Percentiles rank a stretch among this genome's conserved stretches.
These are phyloP conservation scores for Rhinopomastus cyanomelas DNA, from an alignment of 2,113 vertebrate species.

Conservation along the genomic window DNA sequence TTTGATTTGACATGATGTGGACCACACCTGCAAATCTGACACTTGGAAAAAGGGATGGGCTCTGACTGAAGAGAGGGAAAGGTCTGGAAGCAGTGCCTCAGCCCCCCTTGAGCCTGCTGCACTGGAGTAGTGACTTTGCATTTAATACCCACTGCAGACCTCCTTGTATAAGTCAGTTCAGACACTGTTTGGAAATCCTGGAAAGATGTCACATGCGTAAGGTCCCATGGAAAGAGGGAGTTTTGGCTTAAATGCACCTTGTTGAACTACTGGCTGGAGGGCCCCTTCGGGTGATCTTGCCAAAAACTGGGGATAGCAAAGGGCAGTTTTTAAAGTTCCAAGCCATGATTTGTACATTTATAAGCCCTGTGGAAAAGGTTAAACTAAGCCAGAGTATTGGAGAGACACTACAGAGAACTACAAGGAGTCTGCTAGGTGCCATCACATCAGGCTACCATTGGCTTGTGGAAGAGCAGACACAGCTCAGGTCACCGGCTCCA, in stretches of 20 bases:
- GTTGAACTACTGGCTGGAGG: neutral
- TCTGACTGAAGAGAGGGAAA: neutral
- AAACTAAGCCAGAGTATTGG: neutral
- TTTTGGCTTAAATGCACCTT: neutral
- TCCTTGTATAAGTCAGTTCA: neutral
- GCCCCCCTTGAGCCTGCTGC: neutral
- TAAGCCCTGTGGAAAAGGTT: neutral
- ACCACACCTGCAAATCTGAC: neutral
- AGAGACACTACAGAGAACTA: neutral
- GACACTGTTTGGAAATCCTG: neutral
- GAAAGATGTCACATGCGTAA: neutral
- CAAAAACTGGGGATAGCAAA: neutral
- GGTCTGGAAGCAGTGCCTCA: neutral
- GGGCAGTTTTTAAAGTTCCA: neutral
- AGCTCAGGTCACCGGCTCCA: neutral
- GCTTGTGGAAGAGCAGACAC: neutral
- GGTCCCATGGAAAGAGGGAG: fast-evolving
- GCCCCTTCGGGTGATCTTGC: neutral
- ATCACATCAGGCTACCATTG: neutral
- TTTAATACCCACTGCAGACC: neutral
- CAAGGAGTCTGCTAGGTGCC: neutral
- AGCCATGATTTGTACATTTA: neutral
- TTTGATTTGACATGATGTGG: neutral
- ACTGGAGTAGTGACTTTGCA: neutral
- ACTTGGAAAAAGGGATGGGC: neutral